Conservation (phyloP, 2,797 vertebrate species). For the Poeciliopsis presidionis region DNA sequence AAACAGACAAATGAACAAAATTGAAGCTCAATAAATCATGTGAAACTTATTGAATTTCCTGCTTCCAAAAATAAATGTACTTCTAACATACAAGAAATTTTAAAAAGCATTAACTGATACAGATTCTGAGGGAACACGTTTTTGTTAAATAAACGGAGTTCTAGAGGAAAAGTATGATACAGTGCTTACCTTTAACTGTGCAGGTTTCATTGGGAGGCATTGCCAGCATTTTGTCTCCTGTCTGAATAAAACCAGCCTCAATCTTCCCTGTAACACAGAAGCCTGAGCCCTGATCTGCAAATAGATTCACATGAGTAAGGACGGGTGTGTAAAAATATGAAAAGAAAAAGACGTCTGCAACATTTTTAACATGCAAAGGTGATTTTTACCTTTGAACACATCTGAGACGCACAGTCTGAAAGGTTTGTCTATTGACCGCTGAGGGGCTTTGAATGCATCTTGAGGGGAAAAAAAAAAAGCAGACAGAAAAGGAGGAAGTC, state of each 20-base stretch:
- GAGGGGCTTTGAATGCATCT: conserved; percentile 96
- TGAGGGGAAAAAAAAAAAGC: conserved; percentile 22
- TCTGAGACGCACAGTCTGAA: conserved; percentile 95
- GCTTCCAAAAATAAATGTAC: background rate
- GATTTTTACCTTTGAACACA: conserved; percentile 94
- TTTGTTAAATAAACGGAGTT: background rate
- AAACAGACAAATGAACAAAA: background rate
- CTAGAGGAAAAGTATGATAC: too few species aligned
- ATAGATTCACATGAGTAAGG: conserved; percentile 10
- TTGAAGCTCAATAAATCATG: background rate
- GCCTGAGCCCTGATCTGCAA: conserved; percentile 94
- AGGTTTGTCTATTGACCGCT: conserved; percentile 92
- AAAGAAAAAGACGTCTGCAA: background rate
- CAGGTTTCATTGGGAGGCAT: conserved; percentile 99
- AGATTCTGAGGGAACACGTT: background rate
- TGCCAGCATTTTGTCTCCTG: conserved; percentile 89
- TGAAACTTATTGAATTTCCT: background rate
- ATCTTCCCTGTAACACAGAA: conserved; percentile 99
- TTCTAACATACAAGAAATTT: background rate
- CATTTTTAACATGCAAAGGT: background rate
- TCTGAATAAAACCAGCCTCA: conserved; percentile 94
- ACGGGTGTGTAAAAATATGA: background rate
- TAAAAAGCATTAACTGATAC: too few species aligned
- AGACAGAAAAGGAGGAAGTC: conserved; percentile 30
- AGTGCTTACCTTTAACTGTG: conserved; percentile 90